phyloP scores from a whole-genome alignment of 1,140 invertebrate genomes.

The Calycopis cecrops region DNA sequence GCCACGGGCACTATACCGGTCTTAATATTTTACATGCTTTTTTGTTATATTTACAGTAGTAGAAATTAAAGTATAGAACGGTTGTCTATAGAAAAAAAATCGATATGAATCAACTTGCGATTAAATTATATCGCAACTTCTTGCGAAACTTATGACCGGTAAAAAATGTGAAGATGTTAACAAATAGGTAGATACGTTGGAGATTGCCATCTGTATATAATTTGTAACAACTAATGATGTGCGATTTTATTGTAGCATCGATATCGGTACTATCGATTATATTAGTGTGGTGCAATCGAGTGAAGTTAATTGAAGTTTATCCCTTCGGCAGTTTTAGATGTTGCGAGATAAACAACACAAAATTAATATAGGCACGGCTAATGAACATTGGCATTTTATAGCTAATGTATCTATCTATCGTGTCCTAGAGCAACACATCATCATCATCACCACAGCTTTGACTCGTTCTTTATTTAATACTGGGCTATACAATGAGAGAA shows the following conservation, averaged over 20 bases:
- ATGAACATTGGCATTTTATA: too few species aligned
- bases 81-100: not conserved
- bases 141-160: slow-evolving; percentile 1
- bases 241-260: not conserved
- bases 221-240: slow-evolving; percentile 4
- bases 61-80: too few species aligned
- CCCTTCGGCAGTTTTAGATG: not conserved
- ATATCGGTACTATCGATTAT: not conserved
- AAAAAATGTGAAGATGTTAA: slow-evolving; percentile 8
- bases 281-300: not conserved
- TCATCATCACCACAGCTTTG: too few species aligned
- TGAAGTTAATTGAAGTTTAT: not conserved
- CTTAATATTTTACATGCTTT: not conserved
- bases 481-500: too few species aligned
- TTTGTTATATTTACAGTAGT: too few species aligned
- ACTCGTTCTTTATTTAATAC: too few species aligned
- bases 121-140: not conserved
- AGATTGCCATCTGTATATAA: slow-evolving; percentile 8
- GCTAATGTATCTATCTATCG: too few species aligned
- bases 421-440: too few species aligned
- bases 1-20: not conserved
- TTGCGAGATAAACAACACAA: too few species aligned
- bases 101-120: not conserved
- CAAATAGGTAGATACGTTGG: slow-evolving; percentile 1
- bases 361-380: too few species aligned